Evolutionary conservation across 2,113 vertebrate species (phyloP).

Genomic region (Gopherus flavomarginatus): DNA sequence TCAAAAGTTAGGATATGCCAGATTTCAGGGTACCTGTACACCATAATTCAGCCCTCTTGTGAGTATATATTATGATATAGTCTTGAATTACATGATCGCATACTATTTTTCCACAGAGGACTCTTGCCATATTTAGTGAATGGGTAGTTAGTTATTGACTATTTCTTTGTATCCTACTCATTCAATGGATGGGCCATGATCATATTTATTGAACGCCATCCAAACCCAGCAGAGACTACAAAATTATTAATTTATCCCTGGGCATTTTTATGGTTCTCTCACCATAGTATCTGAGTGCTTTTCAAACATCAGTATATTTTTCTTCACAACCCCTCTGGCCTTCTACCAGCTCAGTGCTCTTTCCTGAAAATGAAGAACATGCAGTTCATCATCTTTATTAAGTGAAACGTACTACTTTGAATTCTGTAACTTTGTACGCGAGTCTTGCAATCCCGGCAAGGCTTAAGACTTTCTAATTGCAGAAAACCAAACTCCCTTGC

Average conservation of each 20-base stretch:
- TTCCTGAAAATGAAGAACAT: not conserved
- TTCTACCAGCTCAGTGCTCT: not conserved
- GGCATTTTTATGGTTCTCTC: not conserved
- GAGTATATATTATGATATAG: not conserved
- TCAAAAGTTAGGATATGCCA: not conserved
- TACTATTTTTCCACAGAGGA: not conserved
- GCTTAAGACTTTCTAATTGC: not conserved
- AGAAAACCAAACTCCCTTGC: too few relatives aligned
- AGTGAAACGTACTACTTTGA: not conserved
- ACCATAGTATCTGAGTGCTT: not conserved
- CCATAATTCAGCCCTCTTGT: not conserved
- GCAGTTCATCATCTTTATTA: fast-evolving
- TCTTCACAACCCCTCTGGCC: not conserved
- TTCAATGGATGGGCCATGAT: not conserved
- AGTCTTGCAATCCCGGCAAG: not conserved
- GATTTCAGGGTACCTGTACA: not conserved
- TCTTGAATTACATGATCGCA: not conserved
- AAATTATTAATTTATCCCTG: not conserved
- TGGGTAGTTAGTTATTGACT: not conserved
- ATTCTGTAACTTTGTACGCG: not conserved
- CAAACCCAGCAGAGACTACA: not conserved
- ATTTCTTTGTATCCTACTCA: not conserved
- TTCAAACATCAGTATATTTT: not conserved
- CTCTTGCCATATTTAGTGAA: not conserved
- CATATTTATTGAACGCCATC: not conserved